phyloP scores from a whole-genome alignment of 2,797 vertebrate species.

The Mormyrops boulengeri region DNA sequence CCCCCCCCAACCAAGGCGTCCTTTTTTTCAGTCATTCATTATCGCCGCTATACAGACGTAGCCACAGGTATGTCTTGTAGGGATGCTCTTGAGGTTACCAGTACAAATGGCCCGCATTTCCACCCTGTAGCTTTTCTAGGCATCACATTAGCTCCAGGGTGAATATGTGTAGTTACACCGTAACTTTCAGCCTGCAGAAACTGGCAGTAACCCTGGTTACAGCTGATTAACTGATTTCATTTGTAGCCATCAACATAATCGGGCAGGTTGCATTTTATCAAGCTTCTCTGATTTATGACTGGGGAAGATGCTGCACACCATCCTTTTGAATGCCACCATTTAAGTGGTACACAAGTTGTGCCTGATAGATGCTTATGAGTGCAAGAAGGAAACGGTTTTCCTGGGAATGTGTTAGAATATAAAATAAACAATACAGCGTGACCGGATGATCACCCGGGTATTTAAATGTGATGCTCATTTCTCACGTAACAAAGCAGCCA shows the following conservation, averaged over 20 bases:
- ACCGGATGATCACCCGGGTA: not conserved
- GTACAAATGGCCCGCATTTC: not conserved
- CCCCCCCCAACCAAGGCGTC: not conserved
- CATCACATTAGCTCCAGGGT: not conserved
- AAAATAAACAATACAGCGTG: not conserved
- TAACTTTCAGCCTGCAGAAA: not conserved
- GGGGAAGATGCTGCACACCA: not conserved
- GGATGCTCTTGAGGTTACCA: not conserved
- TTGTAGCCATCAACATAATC: not conserved
- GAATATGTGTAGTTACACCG: not conserved
- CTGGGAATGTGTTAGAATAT: not conserved
- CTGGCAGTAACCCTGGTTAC: not conserved
- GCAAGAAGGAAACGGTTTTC: not conserved
- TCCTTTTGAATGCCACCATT: not conserved
- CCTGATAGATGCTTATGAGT: not conserved
- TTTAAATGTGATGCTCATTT: not conserved
- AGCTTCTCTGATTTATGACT: not conserved
- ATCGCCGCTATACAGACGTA: slow-evolving; percentile 59
- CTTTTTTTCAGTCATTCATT: slow-evolving; percentile 37
- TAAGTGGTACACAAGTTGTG: not conserved
- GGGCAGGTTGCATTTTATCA: not conserved
- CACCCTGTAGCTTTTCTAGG: not conserved
- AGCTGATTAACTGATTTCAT: not conserved
- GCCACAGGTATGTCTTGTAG: not conserved
- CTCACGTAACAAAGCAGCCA: not conserved